phyloP scores from a whole-genome alignment of 2,888 invertebrate genomes.

The Lasioglossum leucozonium region DNA sequence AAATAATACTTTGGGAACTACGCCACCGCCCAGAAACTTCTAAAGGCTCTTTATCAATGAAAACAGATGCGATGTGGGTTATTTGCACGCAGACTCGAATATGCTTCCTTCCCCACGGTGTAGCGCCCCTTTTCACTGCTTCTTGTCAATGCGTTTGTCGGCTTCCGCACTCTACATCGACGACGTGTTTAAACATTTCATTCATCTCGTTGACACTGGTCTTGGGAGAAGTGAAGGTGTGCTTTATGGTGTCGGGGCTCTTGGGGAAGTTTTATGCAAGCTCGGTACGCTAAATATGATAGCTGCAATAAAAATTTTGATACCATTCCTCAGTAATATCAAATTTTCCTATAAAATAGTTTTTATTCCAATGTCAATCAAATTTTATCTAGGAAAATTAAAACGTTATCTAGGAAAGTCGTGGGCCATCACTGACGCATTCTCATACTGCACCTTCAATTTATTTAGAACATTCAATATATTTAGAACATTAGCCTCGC shows the following conservation, averaged over 20 bases:
- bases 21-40: not conserved
- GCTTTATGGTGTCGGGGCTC: not conserved
- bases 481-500: too few species aligned
- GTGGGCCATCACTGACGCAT: too few species aligned
- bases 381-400: too few species aligned
- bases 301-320: too few species aligned
- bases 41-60: conserved; percentile 13
- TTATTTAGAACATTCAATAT: too few species aligned
- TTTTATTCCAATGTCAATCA: too few species aligned
- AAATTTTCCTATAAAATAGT: too few species aligned
- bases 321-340: too few species aligned
- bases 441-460: too few species aligned
- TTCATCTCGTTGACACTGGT: not conserved
- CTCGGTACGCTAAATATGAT: too few species aligned
- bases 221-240: not conserved
- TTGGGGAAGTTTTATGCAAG: not conserved
- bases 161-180: not conserved
- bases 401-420: too few species aligned
- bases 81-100: not conserved
- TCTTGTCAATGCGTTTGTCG: not conserved
- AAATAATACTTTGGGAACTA: conserved; percentile 17
- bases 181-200: not conserved
- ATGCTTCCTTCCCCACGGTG: not conserved
- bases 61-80: conserved; percentile 1
- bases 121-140: not conserved